phyloP scores from a whole-genome alignment of 2,888 invertebrate genomes.

The Ferrisia virgata region DNA sequence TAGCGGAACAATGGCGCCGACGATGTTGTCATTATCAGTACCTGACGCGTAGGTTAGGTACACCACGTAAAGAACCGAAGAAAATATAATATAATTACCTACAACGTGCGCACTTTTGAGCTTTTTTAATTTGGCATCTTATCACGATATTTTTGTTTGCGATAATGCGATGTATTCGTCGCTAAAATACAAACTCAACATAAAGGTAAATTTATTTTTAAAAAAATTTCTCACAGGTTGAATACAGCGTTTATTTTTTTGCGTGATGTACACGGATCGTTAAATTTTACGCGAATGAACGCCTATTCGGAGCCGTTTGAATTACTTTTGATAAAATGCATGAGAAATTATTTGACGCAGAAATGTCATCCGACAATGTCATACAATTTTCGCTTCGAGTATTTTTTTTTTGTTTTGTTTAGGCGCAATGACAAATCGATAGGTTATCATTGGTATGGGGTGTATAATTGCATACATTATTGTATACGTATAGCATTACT shows the following conservation, averaged over 20 bases:
- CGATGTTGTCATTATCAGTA: neutral
- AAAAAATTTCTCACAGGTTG: neutral
- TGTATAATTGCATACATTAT: neutral
- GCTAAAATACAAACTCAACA: neutral
- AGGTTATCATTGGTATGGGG: neutral
- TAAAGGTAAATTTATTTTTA: neutral
- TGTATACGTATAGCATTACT: neutral
- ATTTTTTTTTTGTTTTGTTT: neutral
- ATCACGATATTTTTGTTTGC: constrained; percentile 9
- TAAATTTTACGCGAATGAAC: neutral
- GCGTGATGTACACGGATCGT: neutral
- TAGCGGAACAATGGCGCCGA: neutral
- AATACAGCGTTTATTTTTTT: neutral
- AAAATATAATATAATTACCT: neutral
- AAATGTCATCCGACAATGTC: neutral
- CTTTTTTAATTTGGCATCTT: constrained; percentile 25
- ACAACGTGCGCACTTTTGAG: neutral
- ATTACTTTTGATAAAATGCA: neutral
- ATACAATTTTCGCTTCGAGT: neutral
- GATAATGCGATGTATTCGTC: neutral
- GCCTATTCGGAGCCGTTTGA: neutral
- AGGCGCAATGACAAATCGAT: neutral
- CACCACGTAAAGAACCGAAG: neutral
- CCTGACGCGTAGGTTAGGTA: too few species aligned
- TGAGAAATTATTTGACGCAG: neutral